phyloP scores from a whole-genome alignment of 1,140 invertebrate genomes.

The Leptoteleia sp. region DNA sequence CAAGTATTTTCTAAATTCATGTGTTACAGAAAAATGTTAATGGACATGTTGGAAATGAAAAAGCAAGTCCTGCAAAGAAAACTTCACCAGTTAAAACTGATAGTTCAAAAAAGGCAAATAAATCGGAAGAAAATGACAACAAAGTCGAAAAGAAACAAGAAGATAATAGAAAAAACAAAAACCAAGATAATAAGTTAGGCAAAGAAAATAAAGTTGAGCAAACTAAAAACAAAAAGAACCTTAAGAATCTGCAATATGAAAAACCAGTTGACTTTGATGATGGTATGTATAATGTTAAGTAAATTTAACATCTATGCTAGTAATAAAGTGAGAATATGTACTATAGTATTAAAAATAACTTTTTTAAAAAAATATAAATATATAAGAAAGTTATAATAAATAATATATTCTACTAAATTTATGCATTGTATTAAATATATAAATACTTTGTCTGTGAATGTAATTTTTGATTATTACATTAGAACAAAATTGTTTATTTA shows the following conservation, averaged over 20 bases:
- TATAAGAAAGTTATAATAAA: too few relatives aligned
- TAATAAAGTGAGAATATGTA: too few relatives aligned
- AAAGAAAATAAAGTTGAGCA: slow-evolving; percentile 82
- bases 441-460: too few relatives aligned
- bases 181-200: slow-evolving; percentile 73
- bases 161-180: slow-evolving; percentile 80
- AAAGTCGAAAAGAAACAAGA: slow-evolving; percentile 81
- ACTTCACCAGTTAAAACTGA: slow-evolving; percentile 77
- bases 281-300: slow-evolving; percentile 73
- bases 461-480: too few relatives aligned
- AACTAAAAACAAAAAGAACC: slow-evolving; percentile 82
- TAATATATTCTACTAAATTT: too few relatives aligned
- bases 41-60: slow-evolving; percentile 78
- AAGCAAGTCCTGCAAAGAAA: slow-evolving; percentile 81
- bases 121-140: slow-evolving; percentile 75
- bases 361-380: too few relatives aligned
- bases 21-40: slow-evolving; percentile 81
- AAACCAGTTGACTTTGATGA: slow-evolving; percentile 88
- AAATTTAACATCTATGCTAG: too few relatives aligned
- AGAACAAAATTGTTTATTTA: too few relatives aligned
- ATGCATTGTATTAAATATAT: too few relatives aligned
- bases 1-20: too few relatives aligned
- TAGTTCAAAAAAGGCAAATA: slow-evolving; percentile 72
- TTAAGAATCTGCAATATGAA: slow-evolving; percentile 82
- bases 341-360: too few relatives aligned